Percentiles rank a stretch among this genome's conserved stretches.
phyloP scores from a whole-genome alignment of 2,888 invertebrate species.

The Dasysyrphus albostriatus region DNA sequence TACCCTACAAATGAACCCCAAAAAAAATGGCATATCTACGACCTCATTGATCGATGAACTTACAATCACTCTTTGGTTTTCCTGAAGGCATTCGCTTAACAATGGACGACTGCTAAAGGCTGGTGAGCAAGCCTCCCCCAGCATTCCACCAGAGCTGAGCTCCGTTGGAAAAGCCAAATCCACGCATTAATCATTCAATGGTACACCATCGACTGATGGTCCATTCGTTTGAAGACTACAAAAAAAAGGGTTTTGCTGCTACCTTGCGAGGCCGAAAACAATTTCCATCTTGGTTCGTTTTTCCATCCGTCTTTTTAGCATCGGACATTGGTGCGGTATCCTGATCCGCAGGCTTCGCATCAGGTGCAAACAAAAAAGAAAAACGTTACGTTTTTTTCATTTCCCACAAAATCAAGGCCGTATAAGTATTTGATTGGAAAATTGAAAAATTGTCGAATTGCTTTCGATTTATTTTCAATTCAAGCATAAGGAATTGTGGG shows the following conservation, averaged over 20 bases:
- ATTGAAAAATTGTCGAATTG: slow-evolving; percentile 58
- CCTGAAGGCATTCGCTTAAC: slow-evolving; percentile 28
- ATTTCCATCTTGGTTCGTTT: slow-evolving; percentile 23
- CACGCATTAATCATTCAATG: slow-evolving; percentile 66
- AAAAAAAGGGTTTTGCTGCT: slow-evolving; percentile 22
- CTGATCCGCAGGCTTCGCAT: slow-evolving; percentile 8
- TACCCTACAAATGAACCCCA: background rate
- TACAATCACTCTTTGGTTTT: slow-evolving; percentile 58
- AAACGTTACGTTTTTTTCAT: background rate
- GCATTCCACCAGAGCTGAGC: background rate
- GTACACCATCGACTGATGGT: slow-evolving; percentile 49
- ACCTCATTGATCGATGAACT: slow-evolving; percentile 63
- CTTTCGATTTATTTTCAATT: slow-evolving; percentile 52
- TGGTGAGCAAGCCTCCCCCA: background rate
- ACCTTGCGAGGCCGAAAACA: background rate
- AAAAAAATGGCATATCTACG: background rate
- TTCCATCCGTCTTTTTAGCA: slow-evolving; percentile 29
- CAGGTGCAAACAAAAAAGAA: slow-evolving; percentile 29
- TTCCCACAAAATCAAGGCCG: slow-evolving; percentile 32
- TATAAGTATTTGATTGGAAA: slow-evolving; percentile 53
- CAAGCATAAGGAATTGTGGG: slow-evolving; percentile 16
- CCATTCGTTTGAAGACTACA: slow-evolving; percentile 29
- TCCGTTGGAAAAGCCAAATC: slow-evolving; percentile 12
- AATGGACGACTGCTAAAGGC: background rate
- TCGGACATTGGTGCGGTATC: background rate